Evolutionary conservation across 2,113 vertebrate species (phyloP).

Genomic region (Helogale parvula): DNA sequence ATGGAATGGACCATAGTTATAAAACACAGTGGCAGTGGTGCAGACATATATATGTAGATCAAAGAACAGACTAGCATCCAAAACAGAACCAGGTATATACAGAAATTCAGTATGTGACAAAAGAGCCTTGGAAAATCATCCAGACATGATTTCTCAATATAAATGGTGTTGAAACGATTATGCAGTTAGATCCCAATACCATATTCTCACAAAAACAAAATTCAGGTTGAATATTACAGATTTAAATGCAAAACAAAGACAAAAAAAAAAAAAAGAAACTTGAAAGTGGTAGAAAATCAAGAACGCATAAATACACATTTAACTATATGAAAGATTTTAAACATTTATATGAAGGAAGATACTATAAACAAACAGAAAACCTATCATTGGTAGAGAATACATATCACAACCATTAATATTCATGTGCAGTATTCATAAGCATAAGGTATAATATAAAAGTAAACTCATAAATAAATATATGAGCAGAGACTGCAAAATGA

Average conservation of each 20-base stretch:
- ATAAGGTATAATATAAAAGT: background rate
- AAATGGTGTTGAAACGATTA: background rate
- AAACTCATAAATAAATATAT: background rate
- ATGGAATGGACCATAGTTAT: background rate
- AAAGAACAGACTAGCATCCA: background rate
- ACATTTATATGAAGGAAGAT: background rate
- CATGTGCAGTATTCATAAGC: background rate
- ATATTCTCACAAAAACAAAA: background rate
- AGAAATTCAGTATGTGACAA: background rate
- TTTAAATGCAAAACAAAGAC: background rate
- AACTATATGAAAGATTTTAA: background rate
- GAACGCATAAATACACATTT: background rate
- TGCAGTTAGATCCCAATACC: background rate
- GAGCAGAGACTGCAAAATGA: background rate
- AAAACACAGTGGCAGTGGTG: background rate
- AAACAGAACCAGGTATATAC: background rate
- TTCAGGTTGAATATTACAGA: background rate
- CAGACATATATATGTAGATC: background rate
- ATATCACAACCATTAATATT: background rate
- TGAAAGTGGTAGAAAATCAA: background rate
- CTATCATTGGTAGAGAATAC: background rate
- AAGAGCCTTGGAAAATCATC: background rate
- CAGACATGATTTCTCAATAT: background rate
- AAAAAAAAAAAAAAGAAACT: background rate
- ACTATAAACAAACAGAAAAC: background rate